Base-by-base conservation (phyloP, 2,888 invertebrate genomes). In the Drosophila neotestacea region DNA sequence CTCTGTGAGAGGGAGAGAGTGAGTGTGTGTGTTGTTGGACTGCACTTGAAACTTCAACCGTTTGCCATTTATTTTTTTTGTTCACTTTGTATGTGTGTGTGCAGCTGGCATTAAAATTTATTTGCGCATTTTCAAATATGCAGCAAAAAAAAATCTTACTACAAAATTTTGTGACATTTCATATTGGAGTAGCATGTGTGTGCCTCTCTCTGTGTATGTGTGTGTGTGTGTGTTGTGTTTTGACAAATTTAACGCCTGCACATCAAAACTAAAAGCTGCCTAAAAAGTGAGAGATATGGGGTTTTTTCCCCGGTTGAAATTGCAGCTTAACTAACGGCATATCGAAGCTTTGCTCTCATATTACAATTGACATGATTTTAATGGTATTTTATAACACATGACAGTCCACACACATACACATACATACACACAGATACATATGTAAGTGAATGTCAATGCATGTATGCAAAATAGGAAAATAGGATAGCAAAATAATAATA, bases 21-120 rank as follows among this genome's bases (percentile, higher is more conserved):
- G 48, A 32, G 11, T 16, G 22, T 55, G 51, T 52, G 16, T 42
- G 48, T 56, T 59, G 69, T 50, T 50, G 60, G 65, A 68, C 73
- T 85, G 84, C 84, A 83, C 86, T 86, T 86, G 83, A 86, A 84
- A 81, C 83, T 84, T 77, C 70, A 76, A 68, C 60, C 73, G 63
- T 47, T 67, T 66, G 73, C 62, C 85, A 77, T 77, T 85, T 86
- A 78, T 69, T 71, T 51, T 51, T 55, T 46, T 39, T 36, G 50
- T 38, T 36, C 51, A 22, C 44, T 41, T 47, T 41, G 32, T 61
- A 11, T 65, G 28, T 59, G 30, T 75, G 50, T 58, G 27, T 73
- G 74, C 66, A 77, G 74, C 71, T 64, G 84, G 74, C 72, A 82
- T 82, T 82, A 80, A 82, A 77, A 82, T 85, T 77, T 82, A 82